These are phyloP conservation scores for Helostoma temminkii DNA, from an alignment of 2,797 vertebrate genomes.

Conservation along the genomic window DNA sequence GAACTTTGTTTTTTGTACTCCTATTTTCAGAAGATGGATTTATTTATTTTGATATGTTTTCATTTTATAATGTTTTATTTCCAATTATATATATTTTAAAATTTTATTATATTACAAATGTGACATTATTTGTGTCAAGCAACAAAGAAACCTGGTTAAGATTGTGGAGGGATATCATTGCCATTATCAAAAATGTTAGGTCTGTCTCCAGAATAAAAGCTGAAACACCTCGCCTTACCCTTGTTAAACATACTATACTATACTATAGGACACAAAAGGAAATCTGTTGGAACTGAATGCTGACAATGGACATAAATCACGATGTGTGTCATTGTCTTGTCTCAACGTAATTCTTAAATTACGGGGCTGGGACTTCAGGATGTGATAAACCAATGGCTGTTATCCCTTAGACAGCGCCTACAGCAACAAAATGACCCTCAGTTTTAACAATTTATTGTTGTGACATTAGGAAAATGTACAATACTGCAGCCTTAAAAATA, in stretches of 20 bases:
- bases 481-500: background rate
- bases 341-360: background rate
- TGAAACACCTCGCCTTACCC: no score
- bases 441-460: background rate
- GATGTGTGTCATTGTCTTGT: background rate
- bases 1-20: no score
- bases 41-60: no score
- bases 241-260: background rate
- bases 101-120: no score
- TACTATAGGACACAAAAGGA: background rate
- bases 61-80: no score
- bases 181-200: no score
- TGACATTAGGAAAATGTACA: conserved; percentile 3
- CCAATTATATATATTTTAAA: no score
- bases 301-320: background rate
- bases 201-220: no score
- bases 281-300: background rate
- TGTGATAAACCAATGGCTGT: background rate
- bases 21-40: no score
- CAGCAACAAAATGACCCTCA: background rate
- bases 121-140: no score
- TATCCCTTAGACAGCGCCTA: background rate
- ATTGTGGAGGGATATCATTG: no score
- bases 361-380: background rate
- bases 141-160: no score